These are phyloP conservation scores for Bos javanicus DNA, from an alignment of 2,113 vertebrate genomes.

Conservation along the genomic window DNA sequence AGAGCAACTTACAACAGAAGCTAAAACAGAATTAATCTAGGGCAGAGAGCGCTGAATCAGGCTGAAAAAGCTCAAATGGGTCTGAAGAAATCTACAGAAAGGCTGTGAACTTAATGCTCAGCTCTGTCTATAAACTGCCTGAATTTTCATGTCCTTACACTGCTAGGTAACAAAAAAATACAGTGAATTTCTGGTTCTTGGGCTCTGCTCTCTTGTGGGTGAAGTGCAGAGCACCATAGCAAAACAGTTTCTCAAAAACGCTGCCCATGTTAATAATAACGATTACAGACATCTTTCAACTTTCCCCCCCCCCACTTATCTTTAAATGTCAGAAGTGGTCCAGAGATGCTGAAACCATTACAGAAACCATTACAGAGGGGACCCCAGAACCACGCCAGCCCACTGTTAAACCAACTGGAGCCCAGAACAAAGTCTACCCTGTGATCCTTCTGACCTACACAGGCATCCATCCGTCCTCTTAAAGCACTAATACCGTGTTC, in stretches of 20 bases:
- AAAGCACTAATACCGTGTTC: background rate
- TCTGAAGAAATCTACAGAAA: constrained; percentile 21
- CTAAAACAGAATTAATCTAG: constrained; percentile 31
- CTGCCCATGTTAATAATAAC: background rate
- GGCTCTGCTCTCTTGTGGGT: background rate
- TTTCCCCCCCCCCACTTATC: background rate
- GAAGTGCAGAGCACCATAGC: background rate
- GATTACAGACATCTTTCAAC: background rate
- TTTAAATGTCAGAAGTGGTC: background rate
- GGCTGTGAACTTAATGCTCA: background rate
- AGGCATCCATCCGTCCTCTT: background rate
- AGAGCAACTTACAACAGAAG: constrained; percentile 39
- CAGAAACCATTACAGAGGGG: background rate
- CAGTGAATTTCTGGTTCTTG: background rate
- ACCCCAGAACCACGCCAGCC: background rate
- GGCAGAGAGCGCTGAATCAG: background rate
- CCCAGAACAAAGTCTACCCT: background rate
- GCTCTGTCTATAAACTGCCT: background rate
- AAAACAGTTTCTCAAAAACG: background rate
- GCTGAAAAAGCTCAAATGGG: background rate
- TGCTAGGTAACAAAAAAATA: background rate
- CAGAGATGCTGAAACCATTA: background rate
- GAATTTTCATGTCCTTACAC: background rate
- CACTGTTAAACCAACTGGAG: background rate
- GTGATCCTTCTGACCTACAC: background rate